Conservation (phyloP, 2,113 vertebrate genomes). For the Lycocorax pyrrhopterus region DNA sequence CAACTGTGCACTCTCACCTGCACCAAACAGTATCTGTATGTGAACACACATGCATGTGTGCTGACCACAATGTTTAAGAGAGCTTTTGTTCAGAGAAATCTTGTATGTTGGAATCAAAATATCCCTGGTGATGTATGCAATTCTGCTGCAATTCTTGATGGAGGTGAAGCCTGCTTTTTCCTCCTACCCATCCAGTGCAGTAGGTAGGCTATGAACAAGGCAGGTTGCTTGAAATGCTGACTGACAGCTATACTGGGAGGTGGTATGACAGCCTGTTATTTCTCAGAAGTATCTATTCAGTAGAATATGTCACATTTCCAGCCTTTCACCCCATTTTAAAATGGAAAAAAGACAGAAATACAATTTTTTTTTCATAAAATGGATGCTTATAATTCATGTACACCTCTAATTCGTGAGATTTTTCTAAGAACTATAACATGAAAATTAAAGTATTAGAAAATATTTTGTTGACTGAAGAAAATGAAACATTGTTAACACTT, state of each 20-base stretch:
- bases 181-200: background rate
- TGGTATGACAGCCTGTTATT: slow-evolving; percentile 40
- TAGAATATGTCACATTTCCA: slow-evolving; percentile 11
- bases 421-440: background rate
- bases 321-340: background rate
- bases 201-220: background rate
- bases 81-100: background rate
- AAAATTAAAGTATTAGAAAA: background rate
- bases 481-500: background rate
- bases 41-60: fast-evolving
- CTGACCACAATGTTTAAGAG: background rate
- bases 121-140: background rate
- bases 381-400: background rate
- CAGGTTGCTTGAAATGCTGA: slow-evolving; percentile 1
- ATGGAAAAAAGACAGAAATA: background rate
- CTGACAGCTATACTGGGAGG: slow-evolving; percentile 9
- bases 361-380: background rate
- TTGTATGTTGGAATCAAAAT: background rate
- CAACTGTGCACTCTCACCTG: background rate
- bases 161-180: background rate
- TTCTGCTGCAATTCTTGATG: background rate
- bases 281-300: slow-evolving; percentile 14
- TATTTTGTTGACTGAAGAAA: background rate
- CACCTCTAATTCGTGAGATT: background rate
- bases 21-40: fast-evolving